Conservation (phyloP, 2,888 invertebrate species). For the Apotomis capreana region DNA sequence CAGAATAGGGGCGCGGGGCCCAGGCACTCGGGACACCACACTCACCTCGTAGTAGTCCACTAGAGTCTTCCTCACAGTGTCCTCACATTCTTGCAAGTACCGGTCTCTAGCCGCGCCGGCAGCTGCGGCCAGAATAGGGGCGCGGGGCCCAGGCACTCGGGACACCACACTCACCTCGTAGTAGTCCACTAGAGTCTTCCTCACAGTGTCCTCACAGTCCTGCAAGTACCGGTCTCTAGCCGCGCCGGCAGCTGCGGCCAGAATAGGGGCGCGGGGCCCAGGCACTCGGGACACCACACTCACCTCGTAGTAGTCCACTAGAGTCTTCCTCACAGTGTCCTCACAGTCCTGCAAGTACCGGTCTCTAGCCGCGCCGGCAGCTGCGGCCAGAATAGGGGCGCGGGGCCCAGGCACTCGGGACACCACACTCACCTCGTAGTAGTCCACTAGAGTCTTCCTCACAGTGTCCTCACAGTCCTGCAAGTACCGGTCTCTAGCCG, state of each 20-base stretch:
- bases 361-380: slow-evolving; percentile 85
- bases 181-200: slow-evolving; percentile 82
- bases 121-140: slow-evolving; percentile 87
- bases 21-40: neutral
- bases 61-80: slow-evolving; percentile 76
- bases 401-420: slow-evolving; percentile 63
- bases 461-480: slow-evolving; percentile 75
- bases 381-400: slow-evolving; percentile 87
- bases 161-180: slow-evolving; percentile 50
- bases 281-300: neutral
- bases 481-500: slow-evolving; percentile 84
- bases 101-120: slow-evolving; percentile 83
- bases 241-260: slow-evolving; percentile 1
- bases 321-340: slow-evolving; percentile 72
- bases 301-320: slow-evolving; percentile 85
- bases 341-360: slow-evolving; percentile 83
- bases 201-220: slow-evolving; percentile 73
- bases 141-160: slow-evolving; percentile 69
- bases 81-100: slow-evolving; percentile 81
- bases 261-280: neutral
- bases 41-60: slow-evolving; percentile 78
- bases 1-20: slow-evolving; percentile 86
- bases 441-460: slow-evolving; percentile 82
- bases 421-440: slow-evolving; percentile 83
- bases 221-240: slow-evolving; percentile 83